These are phyloP conservation scores for Tetragnatha montana DNA, from an alignment of 2,888 invertebrate genomes.

Conservation along the genomic window DNA sequence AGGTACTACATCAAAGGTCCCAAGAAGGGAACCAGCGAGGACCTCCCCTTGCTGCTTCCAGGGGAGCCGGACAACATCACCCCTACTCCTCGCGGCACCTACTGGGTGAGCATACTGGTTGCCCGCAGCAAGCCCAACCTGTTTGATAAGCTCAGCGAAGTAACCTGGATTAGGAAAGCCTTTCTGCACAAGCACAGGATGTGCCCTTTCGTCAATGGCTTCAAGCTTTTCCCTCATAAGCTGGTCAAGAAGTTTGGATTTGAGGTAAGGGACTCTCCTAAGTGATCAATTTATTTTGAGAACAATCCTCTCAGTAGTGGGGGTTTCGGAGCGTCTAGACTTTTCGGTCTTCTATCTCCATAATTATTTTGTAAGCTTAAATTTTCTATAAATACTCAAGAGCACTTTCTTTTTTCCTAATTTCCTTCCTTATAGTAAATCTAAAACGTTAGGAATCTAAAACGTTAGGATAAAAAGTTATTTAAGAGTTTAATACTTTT, in stretches of 20 bases:
- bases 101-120: constrained; percentile 75
- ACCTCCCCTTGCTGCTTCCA: constrained; percentile 85
- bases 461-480: too few species aligned
- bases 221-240: constrained; percentile 41
- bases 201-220: constrained; percentile 21
- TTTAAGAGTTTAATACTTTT: too few species aligned
- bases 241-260: constrained; percentile 53
- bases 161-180: constrained; percentile 52
- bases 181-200: constrained; percentile 47
- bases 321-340: too few species aligned
- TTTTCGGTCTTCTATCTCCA: too few species aligned
- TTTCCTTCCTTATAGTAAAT: too few species aligned
- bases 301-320: too few species aligned
- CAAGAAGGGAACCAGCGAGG: constrained; percentile 86
- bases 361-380: too few species aligned
- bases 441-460: too few species aligned
- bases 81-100: constrained; percentile 75
- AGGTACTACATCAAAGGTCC: constrained; percentile 86
- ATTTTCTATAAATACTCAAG: too few species aligned
- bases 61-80: constrained; percentile 83
- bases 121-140: constrained; percentile 56
- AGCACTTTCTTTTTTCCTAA: too few species aligned
- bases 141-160: constrained; percentile 50
- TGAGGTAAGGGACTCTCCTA: too few species aligned
- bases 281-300: too few species aligned